Evolutionary conservation across 2,888 invertebrate species (phyloP), one percentile per base, ranked within the genome.

Genomic region (Amphipoea lucens): DNA sequence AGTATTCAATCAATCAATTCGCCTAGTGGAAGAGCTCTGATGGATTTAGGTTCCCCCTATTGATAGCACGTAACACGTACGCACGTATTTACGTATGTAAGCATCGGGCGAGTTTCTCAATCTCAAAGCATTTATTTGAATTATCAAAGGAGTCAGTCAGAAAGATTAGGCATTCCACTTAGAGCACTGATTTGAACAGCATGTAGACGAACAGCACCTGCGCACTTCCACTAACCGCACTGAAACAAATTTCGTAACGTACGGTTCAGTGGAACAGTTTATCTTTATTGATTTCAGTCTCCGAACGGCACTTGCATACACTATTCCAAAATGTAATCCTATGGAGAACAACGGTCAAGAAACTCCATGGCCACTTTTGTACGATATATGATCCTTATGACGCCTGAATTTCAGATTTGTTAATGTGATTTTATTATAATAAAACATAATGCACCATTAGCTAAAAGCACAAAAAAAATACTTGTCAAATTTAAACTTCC

Each of bases 1-100:
- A 77, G 57, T 48, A 63, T 36, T 40, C 67, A 57, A 83, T 81
- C 63, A 78, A 83, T 83, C 83, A 68, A 62, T 57, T 68, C 29
- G 7, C 45, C 36, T 68, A 4, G 11, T 12, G 29, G 23, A 40
- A 20, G 14, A 63, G 20, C 57, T 57, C 63, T 83, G 12, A 63
- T 63, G 62, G 77, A 63, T 68, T 74, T 17, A n/a, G 48, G 23
- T 29, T 57, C 3, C 29, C 54, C 17, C 23, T 7, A 20, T 51
- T 29, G 5, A 20, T 29, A 17, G 62, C 7, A 29, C 17, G 29
- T 62, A 76, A 36, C 36, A 60, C 14, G 14, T 14, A 29, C 29
- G 5, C 60, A 57, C 23, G 51, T 29, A 69, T 20, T 20, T 70
- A 70, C 29, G 1, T 17, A 51, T 42, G 40, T 42, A 17, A 29